These are phyloP conservation scores for Chalcis sispes DNA, from an alignment of 2,888 invertebrate genomes.

Conservation along the genomic window DNA sequence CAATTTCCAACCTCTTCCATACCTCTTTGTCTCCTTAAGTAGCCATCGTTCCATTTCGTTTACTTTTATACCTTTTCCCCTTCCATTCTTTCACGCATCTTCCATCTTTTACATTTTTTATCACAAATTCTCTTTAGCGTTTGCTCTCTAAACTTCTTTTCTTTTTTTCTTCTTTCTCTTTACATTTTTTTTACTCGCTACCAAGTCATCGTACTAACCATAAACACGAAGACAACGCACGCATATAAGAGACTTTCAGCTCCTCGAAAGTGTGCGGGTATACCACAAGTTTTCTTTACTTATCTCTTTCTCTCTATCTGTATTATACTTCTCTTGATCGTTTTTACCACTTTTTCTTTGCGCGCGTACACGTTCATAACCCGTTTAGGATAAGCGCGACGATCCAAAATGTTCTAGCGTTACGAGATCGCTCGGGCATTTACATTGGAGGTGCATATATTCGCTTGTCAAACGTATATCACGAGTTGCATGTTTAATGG, in stretches of 20 bases:
- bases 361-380: constrained; percentile 28
- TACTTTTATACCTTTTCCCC: constrained; percentile 44
- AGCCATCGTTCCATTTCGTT: constrained; percentile 7
- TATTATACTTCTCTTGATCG: background rate
- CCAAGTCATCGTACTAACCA: constrained; percentile 20
- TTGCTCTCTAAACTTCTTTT: background rate
- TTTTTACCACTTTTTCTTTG: no score
- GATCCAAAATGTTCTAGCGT: constrained; percentile 25
- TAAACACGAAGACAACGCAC: constrained; percentile 32
- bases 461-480: constrained; percentile 40
- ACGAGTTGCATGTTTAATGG: constrained; percentile 45
- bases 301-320: constrained; percentile 1
- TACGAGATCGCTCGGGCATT: constrained; percentile 23
- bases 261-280: background rate
- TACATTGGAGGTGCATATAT: constrained; percentile 42
- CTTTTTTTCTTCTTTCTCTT: background rate
- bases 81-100: no score
- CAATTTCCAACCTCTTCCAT: constrained; percentile 4
- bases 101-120: constrained; percentile 22
- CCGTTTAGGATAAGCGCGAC: constrained; percentile 21
- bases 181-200: constrained; percentile 1
- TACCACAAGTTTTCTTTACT: background rate
- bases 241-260: no score
- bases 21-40: constrained; percentile 38
- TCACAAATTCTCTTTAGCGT: background rate